phyloP scores from a whole-genome alignment of 1,140 invertebrate species.

The Drosophila kurseongensis region DNA sequence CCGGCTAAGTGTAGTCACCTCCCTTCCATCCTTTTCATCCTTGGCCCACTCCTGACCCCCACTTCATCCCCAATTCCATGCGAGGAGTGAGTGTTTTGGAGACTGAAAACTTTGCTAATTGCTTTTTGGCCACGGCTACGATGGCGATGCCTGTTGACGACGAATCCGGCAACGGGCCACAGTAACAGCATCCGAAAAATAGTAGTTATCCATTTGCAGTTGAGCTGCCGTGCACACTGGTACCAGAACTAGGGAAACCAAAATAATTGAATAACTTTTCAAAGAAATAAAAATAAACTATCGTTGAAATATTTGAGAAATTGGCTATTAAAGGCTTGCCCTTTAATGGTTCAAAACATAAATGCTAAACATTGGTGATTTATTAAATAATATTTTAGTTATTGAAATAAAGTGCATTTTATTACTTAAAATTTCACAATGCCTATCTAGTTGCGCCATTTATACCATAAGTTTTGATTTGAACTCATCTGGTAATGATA shows the following conservation, averaged over 20 bases:
- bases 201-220: slow-evolving; percentile 48
- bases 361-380: too few species aligned
- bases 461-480: too few species aligned
- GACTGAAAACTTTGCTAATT: slow-evolving; percentile 79
- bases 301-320: too few species aligned
- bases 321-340: too few species aligned
- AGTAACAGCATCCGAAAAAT: slow-evolving; percentile 54
- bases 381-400: too few species aligned
- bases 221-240: slow-evolving; percentile 14
- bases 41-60: not conserved
- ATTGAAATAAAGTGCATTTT: too few species aligned
- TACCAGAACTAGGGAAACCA: not conserved
- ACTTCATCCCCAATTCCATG: not conserved
- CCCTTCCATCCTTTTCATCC: not conserved
- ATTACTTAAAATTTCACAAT: too few species aligned
- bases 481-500: too few species aligned
- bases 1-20: slow-evolving; percentile 18
- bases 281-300: too few species aligned
- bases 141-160: slow-evolving; percentile 38
- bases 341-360: too few species aligned
- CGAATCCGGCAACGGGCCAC: slow-evolving; percentile 24
- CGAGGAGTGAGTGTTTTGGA: slow-evolving; percentile 46
- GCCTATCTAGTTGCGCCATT: too few species aligned
- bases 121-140: slow-evolving; percentile 74
- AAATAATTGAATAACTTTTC: too few species aligned